Base-by-base conservation (phyloP, 1,140 invertebrate genomes). In the Heliconius melpomene region DNA sequence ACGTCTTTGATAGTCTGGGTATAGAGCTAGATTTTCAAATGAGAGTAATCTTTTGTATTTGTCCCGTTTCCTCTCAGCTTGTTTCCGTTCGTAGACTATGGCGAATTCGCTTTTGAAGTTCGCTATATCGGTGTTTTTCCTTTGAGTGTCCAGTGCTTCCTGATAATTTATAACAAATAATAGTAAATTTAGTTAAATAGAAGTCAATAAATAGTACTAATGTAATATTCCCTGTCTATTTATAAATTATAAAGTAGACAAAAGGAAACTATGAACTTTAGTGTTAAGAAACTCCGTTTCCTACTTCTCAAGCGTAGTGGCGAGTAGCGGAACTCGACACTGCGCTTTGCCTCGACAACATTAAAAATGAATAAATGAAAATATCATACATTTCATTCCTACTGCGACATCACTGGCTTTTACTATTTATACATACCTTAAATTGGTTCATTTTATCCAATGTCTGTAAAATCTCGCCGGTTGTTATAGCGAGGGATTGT, bases 1-100 rank as follows among this genome's bases (percentile, higher is more conserved):
- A 85, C 98, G 96, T 83, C 97, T 96, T 83, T 97, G 95, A 92
- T 99, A 99, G 86, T 99, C 98, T 1, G 98, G 97, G 92, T 99
- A 98, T 2, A 99, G 94, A 2, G 96, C 95, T 70, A 99, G 95
- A 88, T 97, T 98, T 88, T 98, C 97, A 79, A 98, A 97, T 0
- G 98, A 99, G 2, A 99, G 94, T 54, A 97, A 93, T 81, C 96
- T 96, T 80, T 97, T 96, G 66, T 98, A 95, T 83, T 96, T 95
- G 66, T 96, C 95, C 23, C 97, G 96, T 83, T 97, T 96, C 18
- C 96, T 95, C 83, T 97, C 96, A 3, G 98, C 87, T 89, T 97
- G 95, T 89, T 97, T 97, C 29, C 96, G 95, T 72, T 96, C 95
- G 85, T 97, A 98, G 0, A 98, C 96, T 57, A 96, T 93, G 18